Evolutionary conservation across 2,797 vertebrate species (phyloP), one percentile per base, ranked within the genome.

Genomic region (Neosalanx taihuensis): DNA sequence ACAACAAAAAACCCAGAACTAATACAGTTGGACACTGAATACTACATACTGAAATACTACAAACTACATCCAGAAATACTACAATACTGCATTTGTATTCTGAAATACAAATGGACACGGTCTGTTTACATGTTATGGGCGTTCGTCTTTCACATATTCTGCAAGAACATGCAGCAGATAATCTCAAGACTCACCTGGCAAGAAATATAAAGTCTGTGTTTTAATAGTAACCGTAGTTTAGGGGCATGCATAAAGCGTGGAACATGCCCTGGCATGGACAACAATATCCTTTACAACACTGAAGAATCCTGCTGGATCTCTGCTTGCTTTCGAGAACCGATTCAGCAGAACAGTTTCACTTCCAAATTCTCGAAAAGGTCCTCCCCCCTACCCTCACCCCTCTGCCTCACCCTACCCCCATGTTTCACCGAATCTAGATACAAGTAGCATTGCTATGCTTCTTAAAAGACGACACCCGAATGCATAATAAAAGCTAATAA

Each of bases 281-380:
- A 29, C 18, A 56, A 46, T 46, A 46, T 46, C 41, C 41, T 46
- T 12, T 46, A 13, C 41, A 46, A 13, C 41, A 9, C 41, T 46
- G 41, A 46, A 13, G 10, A 46, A 46, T 46, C 10, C 41, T 46
- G 13, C 41, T 46, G 41, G 10, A 46, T 46, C 41, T 46, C 23
- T 26, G 41, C 41, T 46, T 12, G 10, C 41, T 4, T 53, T 7
- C 46, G 49, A 31, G 26, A 26, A 53, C 41, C 4, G 23, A 26
- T n/a, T 13, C 41, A 46, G 6, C 64, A 51, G 26, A n/a, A 46
- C 12, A 67, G 46, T 67, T 67, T 67, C 65, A 67, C 46, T 53
- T 67, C 46, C 64, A 67, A 67, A 53, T 67, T 15, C 49, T 9
- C 46, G 10, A 12, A 46, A 1, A 30, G 65, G 65, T 46, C 30